Percentiles rank a stretch among this genome's conserved stretches.
Conservation (phyloP, 2,888 invertebrate genomes). For the Polyommatus icarus region DNA sequence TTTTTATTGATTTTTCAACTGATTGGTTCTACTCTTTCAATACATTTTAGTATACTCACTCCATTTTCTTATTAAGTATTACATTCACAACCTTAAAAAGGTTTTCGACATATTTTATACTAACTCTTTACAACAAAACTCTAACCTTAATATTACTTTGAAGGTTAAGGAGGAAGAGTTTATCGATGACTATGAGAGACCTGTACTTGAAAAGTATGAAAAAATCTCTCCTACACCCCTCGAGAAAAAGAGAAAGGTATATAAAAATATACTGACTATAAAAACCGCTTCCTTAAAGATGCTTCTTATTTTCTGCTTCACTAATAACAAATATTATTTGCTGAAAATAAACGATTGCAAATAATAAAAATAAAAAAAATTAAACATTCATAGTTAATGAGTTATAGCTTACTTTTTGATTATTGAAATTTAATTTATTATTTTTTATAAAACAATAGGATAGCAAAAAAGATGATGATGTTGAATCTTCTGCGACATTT, state of each 20-base stretch:
- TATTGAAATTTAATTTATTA: too few relatives aligned
- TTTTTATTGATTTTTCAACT: not conserved
- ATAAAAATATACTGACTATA: slow-evolving; percentile 30
- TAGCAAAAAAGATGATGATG: slow-evolving; percentile 45
- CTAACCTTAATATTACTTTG: slow-evolving; percentile 43
- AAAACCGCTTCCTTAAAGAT: not conserved
- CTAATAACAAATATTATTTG: not conserved
- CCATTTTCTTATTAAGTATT: not conserved
- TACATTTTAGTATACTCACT: not conserved
- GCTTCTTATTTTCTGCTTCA: slow-evolving; percentile 10
- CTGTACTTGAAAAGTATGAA: slow-evolving; percentile 86
- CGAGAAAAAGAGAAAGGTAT: slow-evolving; percentile 78
- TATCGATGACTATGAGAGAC: slow-evolving; percentile 87
- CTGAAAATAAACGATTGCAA: not conserved
- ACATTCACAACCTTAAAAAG: not conserved
- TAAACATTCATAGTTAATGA: not conserved
- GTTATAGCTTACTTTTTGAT: not conserved
- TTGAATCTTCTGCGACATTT: slow-evolving; percentile 56
- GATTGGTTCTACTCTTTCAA: not conserved
- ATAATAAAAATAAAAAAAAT: not conserved
- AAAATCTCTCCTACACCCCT: slow-evolving; percentile 76
- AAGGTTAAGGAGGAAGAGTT: slow-evolving; percentile 74
- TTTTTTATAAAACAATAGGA: slow-evolving; percentile 16
- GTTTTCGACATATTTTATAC: not conserved
- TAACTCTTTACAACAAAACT: not conserved